These are phyloP conservation scores for Podarcis raffonei DNA, from an alignment of 2,113 vertebrate species.

Conservation along the genomic window DNA sequence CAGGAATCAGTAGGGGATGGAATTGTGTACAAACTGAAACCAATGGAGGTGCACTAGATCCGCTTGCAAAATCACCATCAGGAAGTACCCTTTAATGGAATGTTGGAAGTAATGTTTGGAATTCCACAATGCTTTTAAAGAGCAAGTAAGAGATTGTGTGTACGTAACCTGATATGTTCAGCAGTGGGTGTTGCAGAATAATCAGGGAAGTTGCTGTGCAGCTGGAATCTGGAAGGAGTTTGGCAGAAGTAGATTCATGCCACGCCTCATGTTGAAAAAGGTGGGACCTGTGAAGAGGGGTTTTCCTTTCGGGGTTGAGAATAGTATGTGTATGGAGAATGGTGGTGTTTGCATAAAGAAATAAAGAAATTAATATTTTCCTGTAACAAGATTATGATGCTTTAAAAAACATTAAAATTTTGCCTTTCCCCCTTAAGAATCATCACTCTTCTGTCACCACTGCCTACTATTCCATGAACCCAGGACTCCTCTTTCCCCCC, in stretches of 20 bases:
- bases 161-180: neutral
- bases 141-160: neutral
- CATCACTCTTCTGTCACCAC: neutral
- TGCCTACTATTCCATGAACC: neutral
- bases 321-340: neutral
- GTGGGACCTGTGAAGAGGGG: neutral
- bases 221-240: too few species aligned
- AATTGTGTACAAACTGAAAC: too few species aligned
- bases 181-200: neutral
- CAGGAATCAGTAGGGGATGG: too few species aligned
- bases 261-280: neutral
- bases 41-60: neutral
- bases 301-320: neutral
- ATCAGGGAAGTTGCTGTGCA: neutral
- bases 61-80: neutral
- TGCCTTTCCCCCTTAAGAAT: neutral
- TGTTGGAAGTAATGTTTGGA: neutral
- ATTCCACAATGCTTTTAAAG: neutral
- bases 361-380: neutral
- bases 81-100: neutral
- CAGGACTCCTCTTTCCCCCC: neutral
- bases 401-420: too few species aligned
- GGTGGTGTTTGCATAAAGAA: neutral
- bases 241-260: neutral
- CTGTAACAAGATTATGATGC: neutral